These are phyloP conservation scores for Lypha dubia DNA, from an alignment of 2,888 invertebrate species.

Conservation along the genomic window DNA sequence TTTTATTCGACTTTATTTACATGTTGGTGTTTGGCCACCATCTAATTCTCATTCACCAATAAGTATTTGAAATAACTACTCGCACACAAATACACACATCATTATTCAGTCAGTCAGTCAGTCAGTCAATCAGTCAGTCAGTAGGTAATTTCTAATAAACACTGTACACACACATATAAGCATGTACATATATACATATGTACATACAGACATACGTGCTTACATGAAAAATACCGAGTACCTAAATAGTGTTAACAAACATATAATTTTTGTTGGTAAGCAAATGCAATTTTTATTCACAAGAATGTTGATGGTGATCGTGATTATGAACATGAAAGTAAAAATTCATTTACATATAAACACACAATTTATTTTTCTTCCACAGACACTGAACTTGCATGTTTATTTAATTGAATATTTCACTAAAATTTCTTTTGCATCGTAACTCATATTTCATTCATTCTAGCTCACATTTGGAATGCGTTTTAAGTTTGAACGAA, in stretches of 20 bases:
- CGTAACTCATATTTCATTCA: not conserved
- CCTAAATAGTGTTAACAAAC: conserved; percentile 25
- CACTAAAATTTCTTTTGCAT: conserved; percentile 18
- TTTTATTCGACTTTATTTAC: conserved; percentile 33
- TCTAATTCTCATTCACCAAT: conserved; percentile 1
- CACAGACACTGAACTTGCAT: conserved; percentile 24
- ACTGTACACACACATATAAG: not conserved
- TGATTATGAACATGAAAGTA: conserved; percentile 47
- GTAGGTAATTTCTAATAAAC: not conserved
- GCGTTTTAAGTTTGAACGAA: conserved; percentile 17
- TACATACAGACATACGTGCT: no score
- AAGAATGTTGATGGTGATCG: conserved; percentile 8
- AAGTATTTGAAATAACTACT: conserved; percentile 14
- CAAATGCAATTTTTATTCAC: conserved; percentile 21
- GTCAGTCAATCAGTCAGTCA: conserved; percentile 11
- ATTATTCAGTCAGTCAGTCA: conserved; percentile 16
- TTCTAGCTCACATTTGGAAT: conserved; percentile 34
- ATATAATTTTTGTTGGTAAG: not conserved
- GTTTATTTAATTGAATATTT: conserved; percentile 38
- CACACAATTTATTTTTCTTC: not conserved
- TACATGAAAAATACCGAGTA: no score
- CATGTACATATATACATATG: no score
- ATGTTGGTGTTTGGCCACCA: conserved; percentile 29
- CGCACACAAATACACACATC: no score
- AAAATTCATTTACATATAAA: not conserved